Base-by-base conservation (phyloP, 2,113 vertebrate species). In the Fregetta grallaria region DNA sequence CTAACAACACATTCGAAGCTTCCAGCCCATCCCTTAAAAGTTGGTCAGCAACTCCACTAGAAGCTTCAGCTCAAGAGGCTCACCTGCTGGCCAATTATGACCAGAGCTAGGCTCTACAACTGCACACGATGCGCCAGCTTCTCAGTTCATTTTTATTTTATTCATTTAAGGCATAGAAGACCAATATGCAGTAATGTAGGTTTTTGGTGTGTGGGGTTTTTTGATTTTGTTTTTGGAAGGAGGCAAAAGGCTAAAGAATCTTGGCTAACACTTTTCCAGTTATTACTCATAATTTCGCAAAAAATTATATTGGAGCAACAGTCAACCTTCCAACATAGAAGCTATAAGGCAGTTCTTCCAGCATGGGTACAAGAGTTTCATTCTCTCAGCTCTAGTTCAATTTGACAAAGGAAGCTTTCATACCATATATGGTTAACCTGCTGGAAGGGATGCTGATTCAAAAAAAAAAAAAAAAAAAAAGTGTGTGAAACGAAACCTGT, bases 401-500 rank as follows among this genome's bases (percentile, higher is more conserved):
- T 89, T 61, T 56, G 25, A 45, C 34, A 68, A 68, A 67, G 18
- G 42, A 73, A 62, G 55, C n/a, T 77, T 90, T 76, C 42, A 65
- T 22, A 66, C 16, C 7, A 36, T 47, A 44, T 6, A 56, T 1
- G 3, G 21, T 77, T 73, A 81, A 70, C 19, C 45, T 47, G 13
- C 19, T 59, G 25, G 53, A 95, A 77, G 36, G 25, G 36, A 42
- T 61, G 27, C 16, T 10, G 49, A 78, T 34, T 34, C n/a, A 38
- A 38, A 38, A 38, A 38, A 38, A 38, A 38, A 44, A 44, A 44
- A 44, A 42, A 50, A 32, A 36, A 55, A 50, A 8, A 42, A 42
- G 7, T 0, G 0, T 56, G 30, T 36, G 29, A 91, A 72, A 62
- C 0, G 0, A 62, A 9, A 25, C 3, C 8, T 3, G 7, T 16